Evolutionary conservation across 2,888 invertebrate species (phyloP), one percentile per base, ranked within the genome.

Genomic region (Andrena hattorfiana): DNA sequence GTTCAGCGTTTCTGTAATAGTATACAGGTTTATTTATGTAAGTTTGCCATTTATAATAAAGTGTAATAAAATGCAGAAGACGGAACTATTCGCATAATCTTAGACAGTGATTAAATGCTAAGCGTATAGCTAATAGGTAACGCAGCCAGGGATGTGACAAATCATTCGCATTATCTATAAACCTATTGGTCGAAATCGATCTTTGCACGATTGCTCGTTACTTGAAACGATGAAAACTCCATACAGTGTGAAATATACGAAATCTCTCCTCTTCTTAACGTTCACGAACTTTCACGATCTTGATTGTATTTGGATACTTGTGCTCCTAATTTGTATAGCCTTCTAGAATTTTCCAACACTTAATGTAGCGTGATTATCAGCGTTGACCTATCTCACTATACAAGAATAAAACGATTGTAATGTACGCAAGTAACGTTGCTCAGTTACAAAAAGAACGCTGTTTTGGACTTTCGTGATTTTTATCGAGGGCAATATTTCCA

Each of bases 1-100:
- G 93, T 91, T 93, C 90, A 92, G 90, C 91, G 92, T 93, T 92
- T 90, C 90, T 92, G 92, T 93, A 92, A 89, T 83, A 85, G 89
- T 87, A 92, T 89, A 91, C 91, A 92, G 90, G 88, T 90, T 92
- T 91, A 90, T 90, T 92, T 89, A 91, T 93, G 93, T 93, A 93
- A 93, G 89, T 93, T 92, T 92, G 91, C 90, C 93, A 92, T 91
- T 92, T 93, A 86, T 91, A 93, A 93, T 93, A 93, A 93, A 93
- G 90, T 90, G 87, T 91, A 91, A 90, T 91, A 87, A 91, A 85
- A 89, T 88, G 70, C 86, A 83, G 85, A 84, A 77, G 75, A 85
- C 79, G 60, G 76, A 89, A 81, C 71, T 81, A 73, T 83, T 77
- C 74, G 72, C 70, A 60, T 84, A 85, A 59, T 70, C 66, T 67